These are phyloP conservation scores for Aradophagus sp. DNA, from an alignment of 1,140 invertebrate species.

Conservation along the genomic window DNA sequence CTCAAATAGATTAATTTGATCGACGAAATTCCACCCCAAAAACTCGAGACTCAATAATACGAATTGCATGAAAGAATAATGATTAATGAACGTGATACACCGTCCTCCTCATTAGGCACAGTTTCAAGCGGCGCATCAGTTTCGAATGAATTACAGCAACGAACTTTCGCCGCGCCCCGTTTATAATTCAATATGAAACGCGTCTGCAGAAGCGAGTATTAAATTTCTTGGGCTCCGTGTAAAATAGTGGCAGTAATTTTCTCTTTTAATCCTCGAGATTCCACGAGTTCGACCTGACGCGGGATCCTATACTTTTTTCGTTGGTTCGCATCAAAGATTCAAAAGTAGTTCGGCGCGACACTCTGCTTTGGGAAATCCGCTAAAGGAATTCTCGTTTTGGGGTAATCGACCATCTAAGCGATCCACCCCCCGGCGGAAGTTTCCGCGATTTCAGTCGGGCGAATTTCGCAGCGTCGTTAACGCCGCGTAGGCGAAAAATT, in stretches of 20 bases:
- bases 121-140: slow-evolving; percentile 33
- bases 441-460: slow-evolving; percentile 25
- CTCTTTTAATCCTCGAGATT: slow-evolving; percentile 45
- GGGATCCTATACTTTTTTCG: slow-evolving; percentile 10
- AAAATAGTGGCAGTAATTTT: slow-evolving; percentile 47
- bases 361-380: no score
- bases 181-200: slow-evolving; percentile 47
- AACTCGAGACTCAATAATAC: slow-evolving; percentile 11
- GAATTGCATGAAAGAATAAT: slow-evolving; percentile 10
- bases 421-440: slow-evolving; percentile 31
- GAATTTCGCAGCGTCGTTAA: slow-evolving; percentile 4
- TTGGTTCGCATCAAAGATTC: slow-evolving; percentile 20
- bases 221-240: slow-evolving; percentile 28
- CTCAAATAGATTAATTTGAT: not conserved
- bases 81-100: slow-evolving; percentile 27
- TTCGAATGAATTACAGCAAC: slow-evolving; percentile 34
- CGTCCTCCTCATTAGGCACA: slow-evolving; percentile 40
- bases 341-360: slow-evolving; percentile 40
- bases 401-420: slow-evolving; percentile 35
- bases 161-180: slow-evolving; percentile 28
- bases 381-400: no score
- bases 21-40: not conserved
- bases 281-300: slow-evolving; percentile 11
- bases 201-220: slow-evolving; percentile 23
- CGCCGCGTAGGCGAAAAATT: slow-evolving; percentile 32